Base-by-base conservation (phyloP, 2,888 invertebrate genomes). In the Epirrhoe tristata region DNA sequence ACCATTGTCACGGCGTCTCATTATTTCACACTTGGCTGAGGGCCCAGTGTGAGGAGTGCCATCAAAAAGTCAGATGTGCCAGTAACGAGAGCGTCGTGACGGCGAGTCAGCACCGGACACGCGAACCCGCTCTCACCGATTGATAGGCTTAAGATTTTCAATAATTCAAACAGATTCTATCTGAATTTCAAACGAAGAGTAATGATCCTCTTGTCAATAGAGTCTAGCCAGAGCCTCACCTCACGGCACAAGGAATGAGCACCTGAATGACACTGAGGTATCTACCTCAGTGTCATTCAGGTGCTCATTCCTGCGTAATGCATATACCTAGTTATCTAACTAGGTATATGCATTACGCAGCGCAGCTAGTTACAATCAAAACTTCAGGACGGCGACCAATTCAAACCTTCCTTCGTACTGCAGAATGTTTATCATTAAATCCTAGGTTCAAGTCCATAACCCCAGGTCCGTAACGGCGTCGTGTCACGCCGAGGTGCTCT, bases 81-180 rank as follows among this genome's bases (percentile, higher is more conserved):
- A 52, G 68, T 80, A 80, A 80, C 80, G 78, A 79, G 77, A 79
- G 77, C 70, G 48, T 77, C 77, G 77, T 76, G 77, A 77, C 71
- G 73, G 39, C 55, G 63, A 72, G 61, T 61, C 43, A 17, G 68
- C 68, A 52, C 63, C 60, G 66, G 63, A 63, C 73, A 61, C 69
- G 63, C 67, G 51, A 63, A 43, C 58, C 10, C 55, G 62, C 60
- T 59, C 54, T 48, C 31, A 10, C 39, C 12, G 56, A 66, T 52
- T 66, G 46, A 63, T 61, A 65, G 55, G 46, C 34, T 52, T 58
- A 32, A 46, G 31, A 63, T 48, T 65, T 59, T 56, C 63, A 59
- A 67, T 64, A 57, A 55, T 58, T 58, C 55, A 56, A 63, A 34
- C 52, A 58, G 65, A 61, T 63, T 59, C 62, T 12, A 62, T 65